Base-by-base conservation (phyloP, 2,888 invertebrate genomes). In the Cerceris ruficornis region DNA sequence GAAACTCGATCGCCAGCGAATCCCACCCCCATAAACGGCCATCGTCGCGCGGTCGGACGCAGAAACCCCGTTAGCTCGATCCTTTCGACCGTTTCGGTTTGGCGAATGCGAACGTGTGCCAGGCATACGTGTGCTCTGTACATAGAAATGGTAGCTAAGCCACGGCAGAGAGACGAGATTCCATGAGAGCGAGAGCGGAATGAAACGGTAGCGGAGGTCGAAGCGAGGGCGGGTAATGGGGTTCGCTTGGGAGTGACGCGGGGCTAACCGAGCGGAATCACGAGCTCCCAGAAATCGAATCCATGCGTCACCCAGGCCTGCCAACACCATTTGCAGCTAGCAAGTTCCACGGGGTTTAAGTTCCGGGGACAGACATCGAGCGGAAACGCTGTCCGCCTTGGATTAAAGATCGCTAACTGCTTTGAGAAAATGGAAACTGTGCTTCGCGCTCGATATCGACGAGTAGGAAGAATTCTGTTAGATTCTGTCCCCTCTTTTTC, bases 261-360 rank as follows among this genome's bases (percentile, higher is more conserved):
- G 88, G 90, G 90, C 91, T 92, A 92, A 92, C 92, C 92, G 91
- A 92, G 91, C 91, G 92, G 92, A 92, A 92, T 92, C 92, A 92
- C 92, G 91, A 92, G 92, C 90, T 91, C 90, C 91, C 90, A 90
- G 91, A 89, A 92, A 92, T 92, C 92, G 92, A 92, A 92, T 91
- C 92, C 91, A 92, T 92, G 92, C 91, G 91, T 92, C 92, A 92
- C 91, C 90, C 91, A 77, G 89, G 77, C 87, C 92, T 92, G 92
- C 92, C 92, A 92, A 92, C 92, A 92, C 92, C 92, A 92, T 90
- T 91, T 91, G 90, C 90, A 90, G 85, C 88, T 87, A 85, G 87
- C 89, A 86, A 88, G 86, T 88, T 88, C 84, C 84, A 88, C 88
- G 84, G 86, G 82, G 86, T 85, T 84, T 82, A 81, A 77, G 86